Evolutionary conservation across 1,140 invertebrate species (phyloP), one percentile per base, ranked within the genome.

Genomic region (Druon quercuslanigerum): DNA sequence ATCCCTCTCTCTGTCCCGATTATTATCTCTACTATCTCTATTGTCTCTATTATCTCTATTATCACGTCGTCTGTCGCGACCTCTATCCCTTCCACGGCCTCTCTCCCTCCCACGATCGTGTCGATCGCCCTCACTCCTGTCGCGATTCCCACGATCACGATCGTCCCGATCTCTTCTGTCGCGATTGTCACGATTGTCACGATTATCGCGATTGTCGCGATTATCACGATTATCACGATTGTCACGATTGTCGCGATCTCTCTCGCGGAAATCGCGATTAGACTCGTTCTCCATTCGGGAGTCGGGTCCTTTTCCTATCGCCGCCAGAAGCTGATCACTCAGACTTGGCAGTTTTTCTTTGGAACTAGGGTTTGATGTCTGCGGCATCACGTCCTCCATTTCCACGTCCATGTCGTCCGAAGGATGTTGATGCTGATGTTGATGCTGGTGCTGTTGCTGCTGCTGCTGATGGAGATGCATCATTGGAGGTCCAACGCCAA

Each of bases 341-440:
- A 91, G 76, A 73, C 86, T 89, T 33, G 54, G 80, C 16, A 73
- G 80, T 76, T 89, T 12, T 82, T 80, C 66, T 84, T 82, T 14
- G 75, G 77, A 75, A 12, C 78, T 82, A 70, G 77, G 86, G 78
- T 16, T 82, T 20, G 81, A 74, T 17, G 20, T 89, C 17, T 79
- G 84, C 5, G 87, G 86, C 86, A 90, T 91, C 13, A 92, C 93
- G 57, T 94, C 93, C 86, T 94, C 94, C 85, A 94, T 93, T 79
- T 94, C 94, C 85, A 94, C 94, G 77, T 94, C 93, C 92, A 94
- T 94, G 54, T 94, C 94, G 19, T 92, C 92, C 1, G 85, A 85
- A 40, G 86, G 86, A 66, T 90, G 86, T 17, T 86, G 75, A 16
- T 79, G 82, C 5, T 72, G 75, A 11, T 71, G 80, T 16, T 83